These are phyloP conservation scores for Syndactyla subalaris DNA, from an alignment of 2,797 vertebrate genomes.

Conservation along the genomic window DNA sequence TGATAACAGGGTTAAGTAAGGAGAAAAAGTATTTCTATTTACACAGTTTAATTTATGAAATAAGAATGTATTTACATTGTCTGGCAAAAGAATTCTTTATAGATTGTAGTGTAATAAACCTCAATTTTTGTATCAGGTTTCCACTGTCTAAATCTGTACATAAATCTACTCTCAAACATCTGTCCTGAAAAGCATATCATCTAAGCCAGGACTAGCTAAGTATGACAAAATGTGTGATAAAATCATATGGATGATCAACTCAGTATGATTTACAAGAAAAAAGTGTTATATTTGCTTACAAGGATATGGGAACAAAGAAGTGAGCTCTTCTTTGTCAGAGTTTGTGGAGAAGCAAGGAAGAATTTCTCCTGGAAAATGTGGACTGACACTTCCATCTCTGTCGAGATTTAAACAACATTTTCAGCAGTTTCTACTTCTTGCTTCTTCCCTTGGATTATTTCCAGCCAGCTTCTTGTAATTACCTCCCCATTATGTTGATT, in stretches of 20 bases:
- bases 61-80: background rate
- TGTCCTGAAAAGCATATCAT: background rate
- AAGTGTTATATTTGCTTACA: background rate
- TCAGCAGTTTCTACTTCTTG: background rate
- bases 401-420: constrained; percentile 2
- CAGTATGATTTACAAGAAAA: background rate
- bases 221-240: background rate
- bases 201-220: background rate
- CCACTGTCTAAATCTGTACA: background rate
- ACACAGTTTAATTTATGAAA: background rate
- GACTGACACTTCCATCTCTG: background rate
- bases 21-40: background rate
- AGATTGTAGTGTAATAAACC: background rate
- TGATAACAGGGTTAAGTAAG: background rate
- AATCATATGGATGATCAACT: background rate
- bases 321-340: background rate
- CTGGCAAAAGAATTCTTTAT: background rate
- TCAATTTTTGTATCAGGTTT: background rate
- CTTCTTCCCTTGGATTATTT: background rate
- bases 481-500: background rate
- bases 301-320: background rate
- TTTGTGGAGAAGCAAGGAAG: background rate
- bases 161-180: background rate
- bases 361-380: background rate
- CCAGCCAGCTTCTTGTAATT: constrained; percentile 42